Evolutionary conservation across 2,797 vertebrate genomes (phyloP), one percentile per base, ranked within the genome.

Genomic region (Gouania willdenowi): DNA sequence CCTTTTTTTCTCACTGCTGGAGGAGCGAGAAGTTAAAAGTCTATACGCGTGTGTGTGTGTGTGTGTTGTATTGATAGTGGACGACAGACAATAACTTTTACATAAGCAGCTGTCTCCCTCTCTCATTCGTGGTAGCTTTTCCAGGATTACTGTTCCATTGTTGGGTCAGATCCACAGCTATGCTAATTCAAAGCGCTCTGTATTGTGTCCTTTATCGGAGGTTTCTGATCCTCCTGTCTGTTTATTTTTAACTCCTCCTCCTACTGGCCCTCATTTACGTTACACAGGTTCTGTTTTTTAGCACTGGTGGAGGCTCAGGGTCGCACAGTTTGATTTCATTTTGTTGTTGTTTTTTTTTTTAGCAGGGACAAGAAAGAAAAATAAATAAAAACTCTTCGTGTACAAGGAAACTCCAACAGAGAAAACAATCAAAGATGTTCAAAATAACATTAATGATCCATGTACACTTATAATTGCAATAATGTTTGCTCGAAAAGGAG

Each of bases 81-180:
- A 60, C 36, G 37, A 74, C 71, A 64, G 66, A 77, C 43, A 58
- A 78, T 77, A 82, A 82, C 71, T 81, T 74, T 82, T 76, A 82
- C 70, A 82, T 79, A 81, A 87, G 77, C 82, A 88, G 83, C 86
- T 87, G 84, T 87, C 85, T 82, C 72, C 35, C 58, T 75, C 66
- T 77, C 70, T 85, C 77, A 86, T 71, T 83, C 76, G 64, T 57
- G 47, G 52, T 73, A 83, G 83, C 83, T 85, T 86, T 87, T 79
- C 71, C 74, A 49, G 80, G 81, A 88, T 89, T 88, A 87, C 71
- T 29, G 58, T 34, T 44, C 77, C 79, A 88, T 87, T 89, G 84
- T 84, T 82, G 67, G 50, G 42, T 29, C 59, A 60, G 59, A 82
- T 77, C 82, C 77, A 60, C 61, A 53, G 77, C 82, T 79, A 81